Percentiles rank a stretch among this genome's conserved stretches.
Conservation (phyloP, 2,888 invertebrate species). For the Orgyia antiqua region DNA sequence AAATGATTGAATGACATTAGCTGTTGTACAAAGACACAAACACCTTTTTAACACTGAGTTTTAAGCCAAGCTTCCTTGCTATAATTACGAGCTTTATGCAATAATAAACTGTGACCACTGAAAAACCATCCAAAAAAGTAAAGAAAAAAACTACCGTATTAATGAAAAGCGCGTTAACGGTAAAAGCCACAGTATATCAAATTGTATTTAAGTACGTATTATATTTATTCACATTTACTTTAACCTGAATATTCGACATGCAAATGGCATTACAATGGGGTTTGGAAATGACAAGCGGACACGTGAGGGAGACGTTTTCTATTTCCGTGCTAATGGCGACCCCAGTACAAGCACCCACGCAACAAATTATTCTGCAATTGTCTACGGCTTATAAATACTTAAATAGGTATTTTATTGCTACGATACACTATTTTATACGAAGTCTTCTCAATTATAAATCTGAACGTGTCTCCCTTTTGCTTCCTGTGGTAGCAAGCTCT, state of each 20-base stretch:
- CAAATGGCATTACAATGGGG: conserved; percentile 22
- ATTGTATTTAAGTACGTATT: no score
- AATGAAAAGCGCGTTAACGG: no score
- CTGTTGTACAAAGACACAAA: no score
- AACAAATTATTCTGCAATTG: conserved; percentile 10
- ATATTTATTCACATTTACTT: conserved; percentile 12
- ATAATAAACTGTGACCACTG: no score
- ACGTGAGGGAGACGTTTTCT: conserved; percentile 29
- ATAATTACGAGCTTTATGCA: no score
- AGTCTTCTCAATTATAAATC: neutral
- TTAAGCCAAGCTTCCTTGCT: no score
- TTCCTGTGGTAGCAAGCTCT: no score
- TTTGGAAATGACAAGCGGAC: conserved; percentile 31
- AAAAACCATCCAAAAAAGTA: no score
- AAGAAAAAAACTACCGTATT: no score
- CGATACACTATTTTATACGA: conserved; percentile 2
- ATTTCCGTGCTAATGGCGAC: conserved; percentile 31
- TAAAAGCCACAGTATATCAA: no score
- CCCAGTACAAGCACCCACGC: conserved; percentile 7
- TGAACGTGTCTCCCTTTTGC: neutral
- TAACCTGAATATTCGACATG: conserved; percentile 28
- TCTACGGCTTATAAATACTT: conserved; percentile 8
- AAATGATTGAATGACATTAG: no score
- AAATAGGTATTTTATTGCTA: conserved; percentile 8
- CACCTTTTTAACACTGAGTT: no score